phyloP scores from a whole-genome alignment of 1,140 invertebrate genomes.

The Bombus soroeensis region DNA sequence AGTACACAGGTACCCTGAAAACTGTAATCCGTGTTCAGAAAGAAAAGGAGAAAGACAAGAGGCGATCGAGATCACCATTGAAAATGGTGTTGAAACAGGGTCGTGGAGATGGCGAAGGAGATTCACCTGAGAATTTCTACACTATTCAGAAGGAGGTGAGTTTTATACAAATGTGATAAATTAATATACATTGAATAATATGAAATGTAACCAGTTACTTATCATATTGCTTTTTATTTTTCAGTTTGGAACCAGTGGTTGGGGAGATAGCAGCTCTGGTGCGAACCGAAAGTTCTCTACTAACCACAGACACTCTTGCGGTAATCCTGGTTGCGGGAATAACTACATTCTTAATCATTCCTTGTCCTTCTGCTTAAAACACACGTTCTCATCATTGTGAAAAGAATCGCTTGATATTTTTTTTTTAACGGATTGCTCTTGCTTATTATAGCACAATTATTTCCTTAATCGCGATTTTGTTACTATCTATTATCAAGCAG shows the following conservation, averaged over 20 bases:
- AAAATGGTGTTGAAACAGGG: constrained; percentile 92
- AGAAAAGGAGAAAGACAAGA: constrained; percentile 82
- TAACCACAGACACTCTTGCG: constrained; percentile 83
- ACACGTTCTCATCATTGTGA: constrained; percentile 30
- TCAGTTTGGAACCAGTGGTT: constrained; percentile 81
- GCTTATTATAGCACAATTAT: background rate
- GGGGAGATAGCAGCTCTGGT: constrained; percentile 83
- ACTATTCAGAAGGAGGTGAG: constrained; percentile 91
- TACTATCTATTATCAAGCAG: constrained; percentile 6
- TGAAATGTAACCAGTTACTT: constrained; percentile 27
- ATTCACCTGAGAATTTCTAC: constrained; percentile 85
- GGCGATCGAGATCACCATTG: constrained; percentile 86
- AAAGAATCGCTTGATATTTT: constrained; percentile 38
- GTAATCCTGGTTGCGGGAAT: constrained; percentile 83
- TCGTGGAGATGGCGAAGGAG: constrained; percentile 84
- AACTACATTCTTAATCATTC: constrained; percentile 81
- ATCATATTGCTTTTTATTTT: constrained; percentile 66
- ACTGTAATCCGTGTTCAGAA: constrained; percentile 89
- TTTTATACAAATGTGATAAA: background rate
- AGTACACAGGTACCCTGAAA: constrained; percentile 90
- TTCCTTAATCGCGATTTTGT: background rate
- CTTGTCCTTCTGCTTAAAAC: constrained; percentile 68
- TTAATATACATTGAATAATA: background rate
- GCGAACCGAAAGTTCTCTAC: constrained; percentile 83
- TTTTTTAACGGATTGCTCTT: constrained; percentile 1